phyloP scores from a whole-genome alignment of 2,888 invertebrate species.

The Luffia ferchaultella region DNA sequence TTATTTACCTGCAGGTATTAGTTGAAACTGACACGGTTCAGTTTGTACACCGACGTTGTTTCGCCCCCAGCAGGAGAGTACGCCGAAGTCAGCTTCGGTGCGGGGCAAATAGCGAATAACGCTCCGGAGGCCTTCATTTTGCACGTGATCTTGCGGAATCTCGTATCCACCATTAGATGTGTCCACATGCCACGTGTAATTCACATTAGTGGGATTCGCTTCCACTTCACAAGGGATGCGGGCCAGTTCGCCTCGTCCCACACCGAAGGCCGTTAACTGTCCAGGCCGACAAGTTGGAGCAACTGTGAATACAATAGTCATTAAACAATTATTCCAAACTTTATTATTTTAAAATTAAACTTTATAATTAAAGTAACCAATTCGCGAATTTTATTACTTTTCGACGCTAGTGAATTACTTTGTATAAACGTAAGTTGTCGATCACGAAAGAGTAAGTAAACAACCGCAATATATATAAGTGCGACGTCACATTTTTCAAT shows the following conservation, averaged over 20 bases:
- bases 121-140: background rate
- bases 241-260: slow-evolving; percentile 75
- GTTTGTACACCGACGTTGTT: slow-evolving; percentile 77
- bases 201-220: slow-evolving; percentile 74
- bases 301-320: too few species aligned
- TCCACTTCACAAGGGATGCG: slow-evolving; percentile 77
- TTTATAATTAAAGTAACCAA: too few species aligned
- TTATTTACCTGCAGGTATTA: slow-evolving; percentile 74
- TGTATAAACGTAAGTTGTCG: too few species aligned
- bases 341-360: too few species aligned
- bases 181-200: slow-evolving; percentile 44
- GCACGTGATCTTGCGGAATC: background rate
- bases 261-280: slow-evolving; percentile 74
- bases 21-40: slow-evolving; percentile 77
- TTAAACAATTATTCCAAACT: too few species aligned
- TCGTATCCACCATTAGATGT: background rate
- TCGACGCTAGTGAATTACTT: too few species aligned
- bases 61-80: slow-evolving; percentile 76
- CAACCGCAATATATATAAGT: too few species aligned
- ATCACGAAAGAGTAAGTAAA: too few species aligned
- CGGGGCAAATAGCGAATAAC: slow-evolving; percentile 42
- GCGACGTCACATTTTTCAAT: too few species aligned
- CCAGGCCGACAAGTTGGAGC: slow-evolving; percentile 74
- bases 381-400: too few species aligned
- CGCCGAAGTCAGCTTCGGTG: slow-evolving; percentile 76